A percentile compares a stretch with the other conserved stretches of the same genome.
These are phyloP conservation scores for Prorops nasuta DNA, from an alignment of 1,140 invertebrate genomes.

Conservation along the genomic window DNA sequence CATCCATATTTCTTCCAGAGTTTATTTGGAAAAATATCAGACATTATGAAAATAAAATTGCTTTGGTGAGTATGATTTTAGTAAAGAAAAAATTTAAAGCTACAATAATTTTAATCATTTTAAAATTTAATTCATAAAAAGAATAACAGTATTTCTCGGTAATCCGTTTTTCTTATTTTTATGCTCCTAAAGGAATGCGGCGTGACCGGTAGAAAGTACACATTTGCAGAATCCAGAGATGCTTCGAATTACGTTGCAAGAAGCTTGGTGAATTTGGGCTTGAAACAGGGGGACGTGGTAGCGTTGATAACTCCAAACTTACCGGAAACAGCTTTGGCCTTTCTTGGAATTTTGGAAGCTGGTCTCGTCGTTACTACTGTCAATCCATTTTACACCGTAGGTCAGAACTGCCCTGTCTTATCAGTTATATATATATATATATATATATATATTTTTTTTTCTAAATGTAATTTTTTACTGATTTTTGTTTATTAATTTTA, in stretches of 20 bases:
- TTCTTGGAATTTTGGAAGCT: slow-evolving; percentile 67
- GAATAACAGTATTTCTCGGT: background rate
- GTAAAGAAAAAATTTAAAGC: background rate
- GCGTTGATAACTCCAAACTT: slow-evolving; percentile 73
- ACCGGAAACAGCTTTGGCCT: slow-evolving; percentile 71
- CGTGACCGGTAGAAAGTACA: slow-evolving; percentile 69
- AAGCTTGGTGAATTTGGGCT: slow-evolving; percentile 64
- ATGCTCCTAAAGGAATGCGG: slow-evolving; percentile 70
- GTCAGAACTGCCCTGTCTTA: too few relatives aligned
- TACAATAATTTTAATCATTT: background rate
- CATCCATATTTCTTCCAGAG: slow-evolving; percentile 61
- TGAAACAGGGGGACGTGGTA: slow-evolving; percentile 69
- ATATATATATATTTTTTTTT: too few relatives aligned
- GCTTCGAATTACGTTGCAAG: slow-evolving; percentile 66
- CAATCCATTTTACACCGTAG: slow-evolving; percentile 78
- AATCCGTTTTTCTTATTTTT: background rate
- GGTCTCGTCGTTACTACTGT: slow-evolving; percentile 73
- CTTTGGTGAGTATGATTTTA: slow-evolving; percentile 58
- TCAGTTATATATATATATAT: too few relatives aligned
- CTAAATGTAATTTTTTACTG: too few relatives aligned
- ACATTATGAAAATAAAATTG: slow-evolving; percentile 61
- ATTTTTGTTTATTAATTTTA: slow-evolving; percentile 53
- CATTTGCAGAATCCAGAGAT: slow-evolving; percentile 65
- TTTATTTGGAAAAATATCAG: slow-evolving; percentile 65
- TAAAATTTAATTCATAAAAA: background rate